phyloP scores from a whole-genome alignment of 1,140 invertebrate species.

The Macrotrachela quadricornifera region DNA sequence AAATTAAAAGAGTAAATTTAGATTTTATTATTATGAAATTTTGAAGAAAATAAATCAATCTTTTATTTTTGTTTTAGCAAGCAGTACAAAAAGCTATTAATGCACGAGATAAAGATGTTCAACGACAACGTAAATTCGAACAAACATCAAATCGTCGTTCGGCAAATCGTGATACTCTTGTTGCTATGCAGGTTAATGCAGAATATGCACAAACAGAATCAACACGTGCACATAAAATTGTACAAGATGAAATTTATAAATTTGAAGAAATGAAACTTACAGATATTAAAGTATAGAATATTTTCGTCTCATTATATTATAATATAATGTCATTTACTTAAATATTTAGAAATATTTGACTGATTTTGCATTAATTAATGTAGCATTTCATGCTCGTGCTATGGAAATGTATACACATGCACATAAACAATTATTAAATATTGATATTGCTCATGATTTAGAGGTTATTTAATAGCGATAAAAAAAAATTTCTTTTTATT shows the following conservation, averaged over 20 bases:
- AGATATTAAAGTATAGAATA: slow-evolving; percentile 40
- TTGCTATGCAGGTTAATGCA: background rate
- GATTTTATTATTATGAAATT: background rate
- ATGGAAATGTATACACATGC: slow-evolving; percentile 47
- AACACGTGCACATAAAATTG: background rate
- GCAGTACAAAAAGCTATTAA: slow-evolving; percentile 1
- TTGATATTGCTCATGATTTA: slow-evolving; percentile 46
- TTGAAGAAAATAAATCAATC: background rate
- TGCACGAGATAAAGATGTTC: background rate
- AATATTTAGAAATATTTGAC: slow-evolving; percentile 32
- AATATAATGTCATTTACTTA: too few species aligned
- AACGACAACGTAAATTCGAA: slow-evolving; percentile 2
- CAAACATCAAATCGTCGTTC: background rate
- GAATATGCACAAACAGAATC: background rate
- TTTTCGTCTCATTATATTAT: too few species aligned
- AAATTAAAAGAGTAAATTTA: slow-evolving; percentile 2
- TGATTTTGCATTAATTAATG: slow-evolving; percentile 45
- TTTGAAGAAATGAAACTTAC: slow-evolving; percentile 46
- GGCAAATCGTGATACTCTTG: background rate
- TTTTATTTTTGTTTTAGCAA: background rate
- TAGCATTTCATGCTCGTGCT: slow-evolving; percentile 49
- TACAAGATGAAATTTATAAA: slow-evolving; percentile 8
- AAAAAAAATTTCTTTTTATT: too few species aligned
- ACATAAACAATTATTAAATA: slow-evolving; percentile 42
- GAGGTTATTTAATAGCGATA: slow-evolving; percentile 28